Evolutionary conservation across 1,140 invertebrate genomes (phyloP), one percentile per base, ranked within the genome.

Genomic region (Phymastichus coffea): DNA sequence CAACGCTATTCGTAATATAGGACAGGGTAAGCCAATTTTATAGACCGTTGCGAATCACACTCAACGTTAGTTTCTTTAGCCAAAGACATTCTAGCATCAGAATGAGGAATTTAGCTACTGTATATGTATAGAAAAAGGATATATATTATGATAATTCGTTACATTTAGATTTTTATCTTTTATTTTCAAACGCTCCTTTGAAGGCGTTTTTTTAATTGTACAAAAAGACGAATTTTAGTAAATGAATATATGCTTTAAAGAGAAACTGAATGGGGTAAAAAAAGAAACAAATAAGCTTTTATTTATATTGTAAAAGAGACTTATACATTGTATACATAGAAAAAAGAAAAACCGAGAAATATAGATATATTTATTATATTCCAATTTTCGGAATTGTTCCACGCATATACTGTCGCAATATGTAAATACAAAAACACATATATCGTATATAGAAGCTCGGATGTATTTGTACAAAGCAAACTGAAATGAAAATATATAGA

Each of bases 71-170:
- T 56, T 69, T 64, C 66, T 70, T 72, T 71, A 75, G 70, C 74
- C 74, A 76, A 76, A 76, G 72, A 74, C 58, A 64, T 69, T 71
- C 66, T 63, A 63, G 61, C 65, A 63, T 57, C 51, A 63, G 55
- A 28, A 53, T 25, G 51, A 25, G 48, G 35, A 64, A 60, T 48
- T 63, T 61, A 48, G 41, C 66, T 57, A 40, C 55, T 37, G 41
- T n/a, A 28, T 15, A 48, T 44, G 28, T 25, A 41, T 41, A 41
- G 4, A 22, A 12, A 37, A 28, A 40, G 38, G 2, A 57, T n/a
- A 40, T 35, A 26, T 2, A 52, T n/a, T n/a, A n/a, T n/a, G n/a
- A n/a, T n/a, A n/a, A n/a, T n/a, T n/a, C n/a, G n/a, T n/a, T n/a
- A n/a, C 7, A 38, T 14, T 56, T 67, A 66, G 41, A 63, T 66